Evolutionary conservation across 2,888 invertebrate genomes (phyloP), one percentile per base, ranked within the genome.

Genomic region (Apantesis nais): DNA sequence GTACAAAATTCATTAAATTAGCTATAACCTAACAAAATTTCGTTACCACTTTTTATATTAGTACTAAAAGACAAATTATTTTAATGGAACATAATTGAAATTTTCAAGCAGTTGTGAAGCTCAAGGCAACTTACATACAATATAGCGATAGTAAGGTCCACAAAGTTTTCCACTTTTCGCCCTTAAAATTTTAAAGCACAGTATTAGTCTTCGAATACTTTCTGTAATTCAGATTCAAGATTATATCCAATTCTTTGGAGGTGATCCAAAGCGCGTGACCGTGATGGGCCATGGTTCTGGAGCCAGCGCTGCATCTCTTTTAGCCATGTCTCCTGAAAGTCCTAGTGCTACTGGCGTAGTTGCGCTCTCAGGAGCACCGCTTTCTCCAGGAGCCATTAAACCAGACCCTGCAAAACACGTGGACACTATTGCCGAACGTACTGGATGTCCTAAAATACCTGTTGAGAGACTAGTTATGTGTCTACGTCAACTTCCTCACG

Each of bases 271-370:
- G 31, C 96, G 96, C 78, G 95, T 98, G n/a, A 96, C 96, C 44
- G 96, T 97, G 0, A 96, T 97, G 92, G 98, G 98, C 0, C 98
- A 98, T 85, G 97, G 97, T 2, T 97, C 97, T 0, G 98, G 98
- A 0, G 97, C 97, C 0, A 97, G 97, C 77, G 96, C 97, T 68
- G 97, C 97, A 2, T 95, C 97, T 44, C 95, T 97, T 73, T 86
- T 98, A 29, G 95, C 97, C 0, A 89, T 97, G 87, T 97, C 97
- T 1, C 95, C 95, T 29, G 95, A 97, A 71, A 96, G 96, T 0
- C 96, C 96, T 78, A 95, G 96, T 85, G 95, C 93, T 77, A 81
- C 89, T 37, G 97, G 97, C 1, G 96, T 97, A 25, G 96, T 97
- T 14, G 97, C 97, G 0, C 96, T 98, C 95, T 97, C 97, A 2